phyloP scores from a whole-genome alignment of 2,113 vertebrate genomes.

The Ramphastos sulfuratus region DNA sequence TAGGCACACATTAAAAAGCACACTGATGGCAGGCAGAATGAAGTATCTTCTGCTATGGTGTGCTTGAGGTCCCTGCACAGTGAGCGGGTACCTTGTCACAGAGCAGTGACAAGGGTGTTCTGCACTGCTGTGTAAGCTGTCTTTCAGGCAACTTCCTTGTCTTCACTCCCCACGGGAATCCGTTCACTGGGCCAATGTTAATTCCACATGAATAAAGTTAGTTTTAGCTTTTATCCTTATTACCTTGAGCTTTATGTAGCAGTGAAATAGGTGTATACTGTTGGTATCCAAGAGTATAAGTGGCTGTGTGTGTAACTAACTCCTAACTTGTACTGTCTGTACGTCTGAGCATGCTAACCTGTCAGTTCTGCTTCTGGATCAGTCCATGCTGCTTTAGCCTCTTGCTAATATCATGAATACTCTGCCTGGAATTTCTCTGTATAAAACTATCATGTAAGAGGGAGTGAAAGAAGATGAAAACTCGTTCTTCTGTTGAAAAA shows the following conservation, averaged over 20 bases:
- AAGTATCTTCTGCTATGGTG: not conserved
- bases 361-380: fast-evolving
- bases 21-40: not conserved
- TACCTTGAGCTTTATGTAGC: not conserved
- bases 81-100: too few relatives aligned
- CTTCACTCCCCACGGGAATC: not conserved
- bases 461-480: not conserved
- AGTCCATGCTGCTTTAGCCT: not conserved
- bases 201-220: not conserved
- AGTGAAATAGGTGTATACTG: not conserved
- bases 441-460: not conserved
- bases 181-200: not conserved
- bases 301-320: not conserved
- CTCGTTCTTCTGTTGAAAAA: not conserved
- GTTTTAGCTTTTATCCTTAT: not conserved
- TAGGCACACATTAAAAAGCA: not conserved
- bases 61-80: not conserved
- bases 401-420: not conserved
- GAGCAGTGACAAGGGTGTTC: not conserved
- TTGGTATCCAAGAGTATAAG: not conserved
- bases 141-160: not conserved
- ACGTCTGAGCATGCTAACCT: not conserved
- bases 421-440: not conserved
- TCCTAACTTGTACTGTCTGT: not conserved
- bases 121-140: not conserved